Percentiles rank a stretch among this genome's conserved stretches.
These are phyloP conservation scores for Hyaena hyaena DNA, from an alignment of 2,113 vertebrate genomes.

Conservation along the genomic window DNA sequence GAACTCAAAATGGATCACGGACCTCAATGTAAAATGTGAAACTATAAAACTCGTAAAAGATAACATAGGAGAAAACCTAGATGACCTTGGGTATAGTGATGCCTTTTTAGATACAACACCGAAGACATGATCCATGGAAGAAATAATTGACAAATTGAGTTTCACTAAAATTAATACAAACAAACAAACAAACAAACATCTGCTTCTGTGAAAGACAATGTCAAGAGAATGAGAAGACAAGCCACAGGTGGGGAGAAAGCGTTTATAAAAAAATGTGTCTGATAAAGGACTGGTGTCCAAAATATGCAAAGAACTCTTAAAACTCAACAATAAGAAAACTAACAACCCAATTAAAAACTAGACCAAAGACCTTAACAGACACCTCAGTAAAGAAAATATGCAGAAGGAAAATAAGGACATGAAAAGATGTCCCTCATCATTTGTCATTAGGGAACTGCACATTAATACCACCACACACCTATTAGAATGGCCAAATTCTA, in stretches of 20 bases:
- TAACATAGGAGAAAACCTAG: background rate
- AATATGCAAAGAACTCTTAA: background rate
- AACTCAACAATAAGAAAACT: background rate
- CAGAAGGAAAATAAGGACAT: background rate
- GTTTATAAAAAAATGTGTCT: background rate
- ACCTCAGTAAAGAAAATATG: background rate
- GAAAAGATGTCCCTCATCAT: background rate
- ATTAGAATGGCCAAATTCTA: background rate
- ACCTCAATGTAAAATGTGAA: background rate
- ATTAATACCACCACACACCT: background rate
- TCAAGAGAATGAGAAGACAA: background rate
- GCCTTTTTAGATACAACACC: background rate
- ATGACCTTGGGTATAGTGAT: background rate
- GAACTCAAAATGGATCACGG: background rate
- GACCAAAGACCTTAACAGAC: background rate
- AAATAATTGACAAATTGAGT: background rate
- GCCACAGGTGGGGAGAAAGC: background rate
- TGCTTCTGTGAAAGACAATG: background rate
- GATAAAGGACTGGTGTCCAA: background rate
- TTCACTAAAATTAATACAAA: background rate
- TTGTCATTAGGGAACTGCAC: background rate
- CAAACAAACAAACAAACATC: background rate
- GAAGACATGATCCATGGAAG: background rate
- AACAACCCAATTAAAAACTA: background rate
- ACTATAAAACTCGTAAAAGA: background rate